A percentile compares a stretch with the other conserved stretches of the same genome.
phyloP scores from a whole-genome alignment of 2,113 vertebrate species.

The Bubalus kerabau region DNA sequence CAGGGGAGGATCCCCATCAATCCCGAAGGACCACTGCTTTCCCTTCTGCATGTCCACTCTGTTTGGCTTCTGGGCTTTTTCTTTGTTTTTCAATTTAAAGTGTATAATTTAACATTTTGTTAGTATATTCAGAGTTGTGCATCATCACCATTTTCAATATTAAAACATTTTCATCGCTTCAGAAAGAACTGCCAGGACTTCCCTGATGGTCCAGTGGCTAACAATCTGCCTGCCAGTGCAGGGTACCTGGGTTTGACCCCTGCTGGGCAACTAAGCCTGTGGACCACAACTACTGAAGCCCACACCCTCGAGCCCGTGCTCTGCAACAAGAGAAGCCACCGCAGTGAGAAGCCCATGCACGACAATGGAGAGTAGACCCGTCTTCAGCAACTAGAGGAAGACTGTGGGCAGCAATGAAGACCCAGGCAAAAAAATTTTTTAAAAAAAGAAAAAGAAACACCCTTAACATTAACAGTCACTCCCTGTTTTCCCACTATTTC shows the following conservation, averaged over 20 bases:
- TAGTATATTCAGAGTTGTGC: neutral
- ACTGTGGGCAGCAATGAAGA: neutral
- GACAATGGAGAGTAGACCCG: accelerated
- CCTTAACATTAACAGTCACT: neutral
- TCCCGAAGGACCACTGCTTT: neutral
- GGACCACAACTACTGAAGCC: neutral
- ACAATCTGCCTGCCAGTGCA: neutral
- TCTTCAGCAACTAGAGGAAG: neutral
- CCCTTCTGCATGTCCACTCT: neutral
- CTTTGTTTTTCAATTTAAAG: neutral
- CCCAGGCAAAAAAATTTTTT: neutral
- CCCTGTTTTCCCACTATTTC: neutral
- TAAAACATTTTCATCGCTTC: neutral
- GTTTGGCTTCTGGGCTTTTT: neutral
- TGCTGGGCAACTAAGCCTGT: neutral
- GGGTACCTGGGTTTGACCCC: neutral
- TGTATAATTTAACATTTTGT: neutral
- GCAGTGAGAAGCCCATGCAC: accelerated
- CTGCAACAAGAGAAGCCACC: neutral
- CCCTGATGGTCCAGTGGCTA: neutral
- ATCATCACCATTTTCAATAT: neutral
- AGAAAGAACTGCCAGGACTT: neutral
- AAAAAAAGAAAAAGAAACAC: neutral
- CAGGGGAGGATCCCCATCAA: accelerated
- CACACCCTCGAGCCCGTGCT: neutral